phyloP scores from a whole-genome alignment of 2,797 vertebrate genomes.

The Microctenopoma steveboyesi region DNA sequence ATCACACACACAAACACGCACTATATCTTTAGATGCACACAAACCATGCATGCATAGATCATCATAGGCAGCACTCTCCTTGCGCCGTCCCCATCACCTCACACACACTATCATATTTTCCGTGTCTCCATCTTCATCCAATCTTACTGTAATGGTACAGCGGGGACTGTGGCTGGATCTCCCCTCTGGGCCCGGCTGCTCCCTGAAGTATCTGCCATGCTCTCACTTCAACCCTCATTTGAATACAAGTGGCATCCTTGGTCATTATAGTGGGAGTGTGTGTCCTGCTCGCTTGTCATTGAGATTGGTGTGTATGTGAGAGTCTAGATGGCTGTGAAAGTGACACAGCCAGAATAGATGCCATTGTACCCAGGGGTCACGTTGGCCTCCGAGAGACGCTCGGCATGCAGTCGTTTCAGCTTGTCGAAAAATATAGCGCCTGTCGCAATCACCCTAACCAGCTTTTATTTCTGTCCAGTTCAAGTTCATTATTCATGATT shows the following conservation, averaged over 20 bases:
- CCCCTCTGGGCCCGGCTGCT: slow-evolving; percentile 78
- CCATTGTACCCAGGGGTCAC: slow-evolving; percentile 74
- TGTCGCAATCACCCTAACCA: slow-evolving; percentile 57
- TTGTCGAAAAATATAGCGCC: slow-evolving; percentile 53
- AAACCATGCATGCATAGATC: slow-evolving; percentile 51
- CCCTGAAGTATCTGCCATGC: slow-evolving; percentile 79
- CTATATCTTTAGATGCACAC: slow-evolving; percentile 18
- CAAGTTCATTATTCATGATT: slow-evolving; percentile 82
- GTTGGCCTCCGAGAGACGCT: slow-evolving; percentile 63
- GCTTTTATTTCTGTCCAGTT: slow-evolving; percentile 76
- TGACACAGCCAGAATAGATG: slow-evolving; percentile 67
- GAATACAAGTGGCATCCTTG: slow-evolving; percentile 80
- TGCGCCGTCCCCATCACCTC: slow-evolving; percentile 72
- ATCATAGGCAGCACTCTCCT: slow-evolving; percentile 69
- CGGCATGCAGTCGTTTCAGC: slow-evolving; percentile 43
- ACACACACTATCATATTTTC: slow-evolving; percentile 77
- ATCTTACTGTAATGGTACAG: slow-evolving; percentile 81
- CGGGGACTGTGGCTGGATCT: slow-evolving; percentile 76
- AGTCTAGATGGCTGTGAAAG: slow-evolving; percentile 62
- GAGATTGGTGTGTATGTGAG: slow-evolving; percentile 55
- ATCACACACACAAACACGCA: slow-evolving; percentile 43
- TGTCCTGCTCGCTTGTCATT: slow-evolving; percentile 78
- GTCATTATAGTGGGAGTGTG: slow-evolving; percentile 74
- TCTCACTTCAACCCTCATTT: slow-evolving; percentile 83
- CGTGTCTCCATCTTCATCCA: slow-evolving; percentile 81